Evolutionary conservation across 2,888 invertebrate genomes (phyloP).

Genomic region (Pyrochroa serraticornis): DNA sequence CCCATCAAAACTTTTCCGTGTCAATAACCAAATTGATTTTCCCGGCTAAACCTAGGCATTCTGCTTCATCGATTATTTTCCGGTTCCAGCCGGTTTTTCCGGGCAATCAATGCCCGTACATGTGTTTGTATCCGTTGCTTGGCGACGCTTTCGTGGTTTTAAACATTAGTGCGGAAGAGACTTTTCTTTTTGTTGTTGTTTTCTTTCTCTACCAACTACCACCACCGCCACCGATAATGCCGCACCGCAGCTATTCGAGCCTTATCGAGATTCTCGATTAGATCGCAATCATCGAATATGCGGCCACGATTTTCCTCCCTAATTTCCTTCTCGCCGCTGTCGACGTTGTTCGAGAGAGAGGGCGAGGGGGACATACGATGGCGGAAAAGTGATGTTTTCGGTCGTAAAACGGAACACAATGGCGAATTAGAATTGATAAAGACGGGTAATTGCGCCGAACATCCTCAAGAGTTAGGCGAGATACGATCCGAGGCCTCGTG

Average conservation of each 20-base stretch:
- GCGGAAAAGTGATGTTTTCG: neutral
- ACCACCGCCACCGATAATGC: too few species aligned
- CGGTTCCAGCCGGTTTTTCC: constrained; percentile 50
- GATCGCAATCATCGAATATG: constrained; percentile 35
- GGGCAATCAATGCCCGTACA: constrained; percentile 54
- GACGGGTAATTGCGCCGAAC: constrained; percentile 13
- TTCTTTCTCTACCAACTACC: constrained; percentile 48
- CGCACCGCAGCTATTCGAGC: constrained; percentile 44
- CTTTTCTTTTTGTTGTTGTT: constrained; percentile 48
- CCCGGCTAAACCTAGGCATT: constrained; percentile 49
- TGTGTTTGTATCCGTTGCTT: constrained; percentile 55
- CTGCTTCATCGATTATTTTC: constrained; percentile 53
- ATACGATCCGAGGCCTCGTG: constrained; percentile 12
- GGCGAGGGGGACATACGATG: neutral
- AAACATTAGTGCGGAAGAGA: constrained; percentile 46
- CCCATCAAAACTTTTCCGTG: constrained; percentile 13
- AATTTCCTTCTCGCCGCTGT: too few species aligned
- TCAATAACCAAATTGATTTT: constrained; percentile 48
- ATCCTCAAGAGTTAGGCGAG: constrained; percentile 10
- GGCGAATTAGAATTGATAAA: constrained; percentile 7
- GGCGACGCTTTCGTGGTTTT: constrained; percentile 47
- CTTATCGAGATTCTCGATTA: constrained; percentile 41
- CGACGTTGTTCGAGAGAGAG: neutral
- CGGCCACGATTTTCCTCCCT: constrained; percentile 25
- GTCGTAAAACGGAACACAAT: constrained; percentile 6